A percentile compares a stretch with the other conserved stretches of the same genome.
phyloP scores from a whole-genome alignment of 2,113 vertebrate genomes.

The Bungarus multicinctus region DNA sequence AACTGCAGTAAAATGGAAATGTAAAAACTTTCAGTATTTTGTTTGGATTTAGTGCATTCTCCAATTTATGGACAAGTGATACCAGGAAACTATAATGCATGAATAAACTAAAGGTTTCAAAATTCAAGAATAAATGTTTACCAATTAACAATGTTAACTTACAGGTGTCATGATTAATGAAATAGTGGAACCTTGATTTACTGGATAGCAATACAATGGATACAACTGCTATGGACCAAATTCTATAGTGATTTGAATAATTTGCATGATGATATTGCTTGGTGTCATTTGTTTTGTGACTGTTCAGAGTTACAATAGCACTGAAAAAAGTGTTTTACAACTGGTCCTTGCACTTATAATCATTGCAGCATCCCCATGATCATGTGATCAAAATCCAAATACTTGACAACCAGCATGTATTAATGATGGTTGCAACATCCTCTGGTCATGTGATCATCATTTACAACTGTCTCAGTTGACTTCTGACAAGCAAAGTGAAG shows the following conservation, averaged over 20 bases:
- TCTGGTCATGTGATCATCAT: not conserved
- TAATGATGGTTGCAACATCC: not conserved
- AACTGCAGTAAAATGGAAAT: slow-evolving; percentile 50
- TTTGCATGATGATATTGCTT: not conserved
- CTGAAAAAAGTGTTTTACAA: not conserved
- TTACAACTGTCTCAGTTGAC: not conserved
- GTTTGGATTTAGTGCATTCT: slow-evolving; percentile 43
- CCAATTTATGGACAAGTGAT: slow-evolving; percentile 47
- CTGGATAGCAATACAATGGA: not conserved
- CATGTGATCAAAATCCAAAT: not conserved
- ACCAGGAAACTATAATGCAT: slow-evolving; percentile 28
- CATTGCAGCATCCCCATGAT: not conserved
- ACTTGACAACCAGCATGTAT: not conserved
- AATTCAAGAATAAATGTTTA: slow-evolving; percentile 34
- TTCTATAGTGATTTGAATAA: not conserved
- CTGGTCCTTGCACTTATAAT: not conserved
- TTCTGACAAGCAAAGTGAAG: not conserved
- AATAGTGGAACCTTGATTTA: not conserved
- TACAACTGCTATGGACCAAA: not conserved
- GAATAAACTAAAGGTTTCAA: not conserved
- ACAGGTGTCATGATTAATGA: slow-evolving; percentile 17
- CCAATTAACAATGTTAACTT: slow-evolving; percentile 25
- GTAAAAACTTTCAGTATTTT: slow-evolving; percentile 47
- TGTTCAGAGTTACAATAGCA: not conserved
- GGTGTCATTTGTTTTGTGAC: not conserved